phyloP scores from a whole-genome alignment of 1,140 invertebrate species.

The Camponotus floridanus region DNA sequence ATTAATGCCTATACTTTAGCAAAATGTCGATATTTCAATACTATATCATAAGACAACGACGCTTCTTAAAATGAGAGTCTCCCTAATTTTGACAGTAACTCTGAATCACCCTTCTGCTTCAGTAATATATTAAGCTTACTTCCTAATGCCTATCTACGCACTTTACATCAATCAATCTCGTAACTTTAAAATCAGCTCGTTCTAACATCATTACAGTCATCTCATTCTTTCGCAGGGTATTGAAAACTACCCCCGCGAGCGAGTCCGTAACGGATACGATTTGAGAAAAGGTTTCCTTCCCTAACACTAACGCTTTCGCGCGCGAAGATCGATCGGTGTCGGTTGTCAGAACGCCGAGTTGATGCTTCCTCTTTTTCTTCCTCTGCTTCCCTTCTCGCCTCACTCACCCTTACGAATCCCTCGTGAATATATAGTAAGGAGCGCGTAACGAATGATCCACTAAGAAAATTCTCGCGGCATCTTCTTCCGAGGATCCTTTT shows the following conservation, averaged over 20 bases:
- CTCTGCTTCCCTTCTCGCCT: no score
- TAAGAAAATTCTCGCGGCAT: slow-evolving; percentile 52
- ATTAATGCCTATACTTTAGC: no score
- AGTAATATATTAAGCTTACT: not conserved
- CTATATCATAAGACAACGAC: not conserved
- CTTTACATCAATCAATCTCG: slow-evolving; percentile 7
- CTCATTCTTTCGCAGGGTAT: slow-evolving; percentile 35
- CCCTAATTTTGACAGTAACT: not conserved
- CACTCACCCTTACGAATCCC: slow-evolving; percentile 7
- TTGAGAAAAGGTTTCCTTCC: slow-evolving; percentile 53
- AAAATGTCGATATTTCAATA: no score
- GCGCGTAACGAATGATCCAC: slow-evolving; percentile 60
- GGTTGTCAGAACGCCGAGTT: slow-evolving; percentile 49
- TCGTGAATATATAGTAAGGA: slow-evolving; percentile 52
- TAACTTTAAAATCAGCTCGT: slow-evolving; percentile 21
- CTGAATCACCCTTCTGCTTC: not conserved
- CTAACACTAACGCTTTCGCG: slow-evolving; percentile 29
- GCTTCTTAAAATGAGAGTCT: not conserved
- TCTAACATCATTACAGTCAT: slow-evolving; percentile 18
- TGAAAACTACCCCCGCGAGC: slow-evolving; percentile 38
- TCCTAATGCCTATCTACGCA: not conserved
- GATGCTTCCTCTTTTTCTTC: slow-evolving; percentile 20
- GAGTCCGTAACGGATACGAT: slow-evolving; percentile 51
- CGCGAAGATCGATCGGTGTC: slow-evolving; percentile 62
- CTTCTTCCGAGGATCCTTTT: slow-evolving; percentile 24